A percentile compares a stretch with the other conserved stretches of the same genome.
Evolutionary conservation across 92 coral and sea anemone species (phyloP).

Genomic region (Epizoanthus ramosus): DNA sequence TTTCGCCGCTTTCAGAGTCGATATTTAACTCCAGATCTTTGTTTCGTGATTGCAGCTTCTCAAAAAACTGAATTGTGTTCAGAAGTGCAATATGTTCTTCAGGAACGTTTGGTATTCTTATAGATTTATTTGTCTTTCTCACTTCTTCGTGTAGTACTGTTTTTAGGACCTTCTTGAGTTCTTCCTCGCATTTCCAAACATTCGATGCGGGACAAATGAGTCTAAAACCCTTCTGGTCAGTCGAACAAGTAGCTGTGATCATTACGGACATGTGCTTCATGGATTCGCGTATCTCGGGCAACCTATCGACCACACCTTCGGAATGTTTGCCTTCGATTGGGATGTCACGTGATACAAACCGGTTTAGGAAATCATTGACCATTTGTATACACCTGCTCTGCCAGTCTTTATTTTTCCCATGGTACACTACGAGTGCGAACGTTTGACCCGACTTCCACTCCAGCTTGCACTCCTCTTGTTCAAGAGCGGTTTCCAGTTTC

Average conservation of each 20-base stretch:
- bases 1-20: slow-evolving; percentile 55
- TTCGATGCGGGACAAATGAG: slow-evolving; percentile 55
- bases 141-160: slow-evolving; percentile 55
- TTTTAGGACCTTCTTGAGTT: slow-evolving; percentile 42
- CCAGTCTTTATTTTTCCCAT: slow-evolving; percentile 42
- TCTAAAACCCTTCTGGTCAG: slow-evolving; percentile 23
- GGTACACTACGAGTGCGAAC: slow-evolving; percentile 47
- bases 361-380: slow-evolving; percentile 18
- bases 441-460: slow-evolving; percentile 43
- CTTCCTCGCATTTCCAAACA: slow-evolving; percentile 15
- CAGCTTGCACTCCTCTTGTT: slow-evolving; percentile 33
- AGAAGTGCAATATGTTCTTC: slow-evolving; percentile 65
- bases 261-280: neutral
- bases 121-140: slow-evolving; percentile 56
- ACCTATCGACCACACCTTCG: slow-evolving; percentile 51
- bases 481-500: slow-evolving; percentile 49
- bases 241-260: neutral
- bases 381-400: slow-evolving; percentile 43
- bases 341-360: slow-evolving; percentile 43
- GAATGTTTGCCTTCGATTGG: slow-evolving; percentile 49
- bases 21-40: slow-evolving; percentile 61
- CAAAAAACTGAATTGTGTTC: slow-evolving; percentile 66
- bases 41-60: slow-evolving; percentile 51
- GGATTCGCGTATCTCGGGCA: slow-evolving; percentile 48
- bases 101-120: slow-evolving; percentile 38